Evolutionary conservation across 2,797 vertebrate genomes (phyloP), one percentile per base, ranked within the genome.

Genomic region (Rachycentron canadum): DNA sequence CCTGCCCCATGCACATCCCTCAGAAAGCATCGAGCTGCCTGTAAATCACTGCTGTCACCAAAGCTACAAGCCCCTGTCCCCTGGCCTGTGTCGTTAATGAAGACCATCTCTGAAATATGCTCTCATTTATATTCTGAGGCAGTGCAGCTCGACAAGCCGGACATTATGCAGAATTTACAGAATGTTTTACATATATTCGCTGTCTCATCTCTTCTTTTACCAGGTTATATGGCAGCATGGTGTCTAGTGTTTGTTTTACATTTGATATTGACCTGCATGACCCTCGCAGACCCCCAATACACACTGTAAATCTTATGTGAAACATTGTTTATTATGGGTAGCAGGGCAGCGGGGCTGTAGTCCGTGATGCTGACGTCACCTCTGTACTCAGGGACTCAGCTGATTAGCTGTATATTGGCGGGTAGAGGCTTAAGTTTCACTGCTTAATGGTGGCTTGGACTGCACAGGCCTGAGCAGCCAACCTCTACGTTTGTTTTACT

Each of bases 31-130:
- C 21, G 55, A 60, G 53, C 60, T 38, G 81, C 64, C 83, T 80
- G 69, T 92, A 91, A 92, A 94, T 93, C 86, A 89, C 45, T 62
- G 36, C 76, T 85, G 82, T 86, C 88, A 56, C 66, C 3, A 57
- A 63, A 75, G 74, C 83, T 78, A 71, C 76, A 81, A 86, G 70
- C 75, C 69, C n/a, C 26, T 62, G 34, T 62, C 83, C 76, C 55
- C 25, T 1, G 0, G 45, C 82, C 57, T 76, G 40, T 53, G 81
- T 89, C 89, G 86, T 78, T 58, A 4, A 78, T 77, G 81, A 69
- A 56, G 78, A 69, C 40, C 49, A 59, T 78, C 84, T 76, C 38
- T 75, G 57, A 87, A 86, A 76, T 73, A 65, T 32, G 72, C 66
- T 78, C 16, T 50, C 30, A 64, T 77, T 72, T 64, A 68, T 67